phyloP scores from a whole-genome alignment of 2,113 vertebrate species.

The Tupaia chinensis region DNA sequence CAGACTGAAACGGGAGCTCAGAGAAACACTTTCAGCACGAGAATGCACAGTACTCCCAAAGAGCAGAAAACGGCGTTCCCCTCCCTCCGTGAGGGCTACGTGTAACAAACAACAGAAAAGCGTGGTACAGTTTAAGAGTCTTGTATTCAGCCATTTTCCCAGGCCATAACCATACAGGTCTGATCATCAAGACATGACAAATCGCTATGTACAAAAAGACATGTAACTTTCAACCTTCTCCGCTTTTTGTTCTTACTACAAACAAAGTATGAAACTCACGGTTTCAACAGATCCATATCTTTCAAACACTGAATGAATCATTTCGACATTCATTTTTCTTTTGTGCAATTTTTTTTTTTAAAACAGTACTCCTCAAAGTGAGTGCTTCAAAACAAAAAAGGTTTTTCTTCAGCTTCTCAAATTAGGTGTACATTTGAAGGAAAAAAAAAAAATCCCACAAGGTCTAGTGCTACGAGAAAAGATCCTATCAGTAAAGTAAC shows the following conservation, averaged over 20 bases:
- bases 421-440: conserved; percentile 90
- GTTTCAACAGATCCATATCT: conserved; percentile 90
- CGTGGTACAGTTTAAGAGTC: conserved; percentile 88
- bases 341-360: conserved; percentile 95
- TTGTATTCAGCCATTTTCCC: conserved; percentile 87
- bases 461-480: conserved; percentile 97
- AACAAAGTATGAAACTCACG: conserved; percentile 93
- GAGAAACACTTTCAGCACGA: conserved; percentile 80
- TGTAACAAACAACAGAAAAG: conserved; percentile 87
- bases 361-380: conserved; percentile 95
- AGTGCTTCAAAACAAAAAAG: conserved; percentile 90
- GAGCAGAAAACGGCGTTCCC: conserved; percentile 77
- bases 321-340: conserved; percentile 97
- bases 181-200: conserved; percentile 89
- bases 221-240: conserved; percentile 90
- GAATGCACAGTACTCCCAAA: conserved; percentile 80
- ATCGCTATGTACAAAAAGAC: conserved; percentile 91
- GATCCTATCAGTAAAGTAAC: conserved; percentile 93
- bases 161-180: conserved; percentile 89
- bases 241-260: conserved; percentile 89
- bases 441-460: conserved; percentile 87
- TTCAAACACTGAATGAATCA: conserved; percentile 94
- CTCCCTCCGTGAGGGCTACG: conserved; percentile 72
- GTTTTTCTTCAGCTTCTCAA: conserved; percentile 89
- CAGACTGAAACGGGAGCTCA: conserved; percentile 74